Conservation (phyloP, 2,888 invertebrate species). For the Hypercompe scribonia region DNA sequence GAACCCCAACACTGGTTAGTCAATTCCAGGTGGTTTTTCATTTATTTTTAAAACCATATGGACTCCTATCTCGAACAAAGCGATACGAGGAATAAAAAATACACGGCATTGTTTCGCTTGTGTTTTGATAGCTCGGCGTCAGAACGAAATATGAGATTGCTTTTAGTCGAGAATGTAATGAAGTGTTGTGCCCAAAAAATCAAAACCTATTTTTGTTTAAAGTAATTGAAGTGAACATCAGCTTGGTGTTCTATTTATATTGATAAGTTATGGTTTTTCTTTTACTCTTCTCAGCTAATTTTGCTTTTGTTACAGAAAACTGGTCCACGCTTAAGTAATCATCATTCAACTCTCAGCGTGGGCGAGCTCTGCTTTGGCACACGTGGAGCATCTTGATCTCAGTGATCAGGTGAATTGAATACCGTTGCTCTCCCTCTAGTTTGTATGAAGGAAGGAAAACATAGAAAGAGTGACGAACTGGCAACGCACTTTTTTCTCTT, state of each 20-base stretch:
- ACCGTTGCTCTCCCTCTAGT: too few relatives aligned
- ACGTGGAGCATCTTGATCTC: too few relatives aligned
- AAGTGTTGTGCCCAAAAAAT: background rate
- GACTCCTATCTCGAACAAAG: slow-evolving; percentile 42
- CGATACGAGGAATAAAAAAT: slow-evolving; percentile 51
- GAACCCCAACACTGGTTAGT: slow-evolving; percentile 41
- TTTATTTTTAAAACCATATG: slow-evolving; percentile 37
- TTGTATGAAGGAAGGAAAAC: too few relatives aligned
- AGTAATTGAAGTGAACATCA: background rate
- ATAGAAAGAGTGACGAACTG: too few relatives aligned
- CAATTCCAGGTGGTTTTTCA: slow-evolving; percentile 39
- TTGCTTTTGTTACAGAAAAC: background rate
- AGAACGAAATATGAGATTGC: slow-evolving; percentile 35
- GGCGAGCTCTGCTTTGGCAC: too few relatives aligned
- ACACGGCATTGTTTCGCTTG: slow-evolving; percentile 41
- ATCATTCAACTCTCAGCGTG: too few relatives aligned
- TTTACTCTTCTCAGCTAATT: background rate
- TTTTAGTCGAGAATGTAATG: slow-evolving; percentile 11
- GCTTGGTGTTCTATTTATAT: background rate
- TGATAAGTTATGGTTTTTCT: background rate
- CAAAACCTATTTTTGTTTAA: background rate
- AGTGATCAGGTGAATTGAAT: too few relatives aligned
- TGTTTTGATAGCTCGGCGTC: slow-evolving; percentile 52
- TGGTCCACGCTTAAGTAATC: too few relatives aligned
- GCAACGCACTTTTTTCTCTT: too few relatives aligned